phyloP scores from a whole-genome alignment of 2,113 vertebrate genomes.

The Spea bombifrons region DNA sequence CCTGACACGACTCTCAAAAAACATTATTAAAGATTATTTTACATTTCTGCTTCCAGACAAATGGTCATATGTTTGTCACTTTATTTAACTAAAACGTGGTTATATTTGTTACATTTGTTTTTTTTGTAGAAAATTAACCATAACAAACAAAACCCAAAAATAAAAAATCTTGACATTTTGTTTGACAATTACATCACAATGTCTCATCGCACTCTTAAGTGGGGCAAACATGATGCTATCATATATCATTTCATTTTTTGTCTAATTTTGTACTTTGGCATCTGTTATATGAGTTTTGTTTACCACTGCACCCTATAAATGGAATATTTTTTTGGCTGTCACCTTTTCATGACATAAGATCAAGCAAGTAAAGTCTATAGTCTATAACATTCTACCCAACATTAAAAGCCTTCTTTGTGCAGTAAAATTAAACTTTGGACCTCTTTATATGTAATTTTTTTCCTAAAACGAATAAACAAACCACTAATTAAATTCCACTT shows the following conservation, averaged over 20 bases:
- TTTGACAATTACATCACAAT: neutral
- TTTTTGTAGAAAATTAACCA: slow-evolving; percentile 21
- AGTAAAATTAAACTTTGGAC: neutral
- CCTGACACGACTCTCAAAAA: too few species aligned
- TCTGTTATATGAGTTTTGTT: neutral
- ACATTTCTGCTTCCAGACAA: too few species aligned
- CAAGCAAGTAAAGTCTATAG: neutral
- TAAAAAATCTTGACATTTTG: neutral
- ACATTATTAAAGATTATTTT: too few species aligned
- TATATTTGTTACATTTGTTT: neutral
- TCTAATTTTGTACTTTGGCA: neutral
- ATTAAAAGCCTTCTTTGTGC: neutral
- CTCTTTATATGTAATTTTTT: slow-evolving; percentile 5
- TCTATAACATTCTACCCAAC: neutral
- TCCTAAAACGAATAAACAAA: slow-evolving; percentile 7
- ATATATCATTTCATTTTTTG: neutral
- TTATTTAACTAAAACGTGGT: too few species aligned
- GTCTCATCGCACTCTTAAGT: neutral
- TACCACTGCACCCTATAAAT: neutral
- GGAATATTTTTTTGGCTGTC: neutral
- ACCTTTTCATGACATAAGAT: neutral
- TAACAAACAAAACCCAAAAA: too few species aligned
- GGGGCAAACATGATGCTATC: neutral
- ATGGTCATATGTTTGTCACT: too few species aligned
- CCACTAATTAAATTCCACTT: neutral